Base-by-base conservation (phyloP, 1,140 invertebrate species). In the Platorchestia sp. region DNA sequence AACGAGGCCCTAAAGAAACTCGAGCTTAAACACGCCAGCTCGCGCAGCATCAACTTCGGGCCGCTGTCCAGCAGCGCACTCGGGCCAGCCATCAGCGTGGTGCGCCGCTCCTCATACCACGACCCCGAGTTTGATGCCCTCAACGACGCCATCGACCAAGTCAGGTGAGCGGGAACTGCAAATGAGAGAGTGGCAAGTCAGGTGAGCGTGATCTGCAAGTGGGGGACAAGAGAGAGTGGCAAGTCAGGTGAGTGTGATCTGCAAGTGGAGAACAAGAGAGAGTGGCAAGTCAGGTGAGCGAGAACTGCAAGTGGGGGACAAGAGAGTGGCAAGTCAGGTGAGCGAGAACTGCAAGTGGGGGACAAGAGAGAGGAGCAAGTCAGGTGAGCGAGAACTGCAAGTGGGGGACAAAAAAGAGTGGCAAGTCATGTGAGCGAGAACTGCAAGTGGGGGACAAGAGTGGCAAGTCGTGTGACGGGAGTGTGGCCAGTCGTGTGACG, bases 91-190 rank as follows among this genome's bases (percentile, higher is more conserved):
- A 47, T 86, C 95, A 45, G 47, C 90, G 40, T n/a, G 87, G 41
- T 95, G 95, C 93, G 96, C 75, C 75, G 96, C 95, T 51, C 95
- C 45, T 53, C 96, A 44, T 53, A 95, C 96, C 97, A 97, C 89
- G 98, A 98, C 95, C 98, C 98, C 0, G 98, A 98, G 97, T 98
- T 97, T 97, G 97, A 98, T 95, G 97, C 98, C 96, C 97, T 98
- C 53, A 98, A 98, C 97, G 97, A 97, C 95, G 98, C 98, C 96
- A 98, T 98, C 95, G 98, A 98, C 97, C 98, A 98, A 97, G 98
- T 98, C 86, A 98, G 98, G 98, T 98, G 97, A 97, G 97, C 96
- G 42, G 19, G 36, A 86, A 7, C 10, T 5, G 86, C 36, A 36
- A 7, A 7, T 41, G 86, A 86, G 86, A 36, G 36, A 6, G 41